Evolutionary conservation across 2,888 invertebrate species (phyloP), one percentile per base, ranked within the genome.

Genomic region (Drosophila cracens): DNA sequence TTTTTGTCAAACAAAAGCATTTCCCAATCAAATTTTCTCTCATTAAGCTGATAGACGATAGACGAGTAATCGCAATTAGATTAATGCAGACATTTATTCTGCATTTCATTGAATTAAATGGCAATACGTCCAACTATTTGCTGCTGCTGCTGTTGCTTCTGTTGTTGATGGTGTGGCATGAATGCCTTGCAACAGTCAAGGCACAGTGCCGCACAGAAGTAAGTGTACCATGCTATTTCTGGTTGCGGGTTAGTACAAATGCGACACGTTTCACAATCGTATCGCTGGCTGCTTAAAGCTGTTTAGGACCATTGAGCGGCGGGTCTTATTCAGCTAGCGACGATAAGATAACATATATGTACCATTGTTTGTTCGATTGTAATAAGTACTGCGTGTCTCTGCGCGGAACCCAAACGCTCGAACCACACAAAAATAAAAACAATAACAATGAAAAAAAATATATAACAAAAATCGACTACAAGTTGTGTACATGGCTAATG

Each of bases 241-340:
- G 16, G 21, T 25, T 16, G 4, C 46, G 46, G 46, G 46, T 46
- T 46, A 46, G 25, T 16, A 1, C 25, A 25, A 46, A 46, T 67
- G 78, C 75, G 84, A 83, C 82, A 72, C 68, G 82, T 82, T 82
- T 83, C 79, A 81, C 75, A 87, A 87, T 76, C 81, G 62, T 48
- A 67, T 33, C 66, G 67, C 52, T 27, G 29, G 29, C 48, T 48
- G 62, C 29, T 54, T 49, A 49, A 52, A 46, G 53, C 62, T 62
- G 60, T 43, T 60, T 56, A 68, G 53, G 5, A 61, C 31, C 68
- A 52, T 65, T 70, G 43, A 67, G 59, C 69, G 34, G 60, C 48
- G 64, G 65, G 67, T 70, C 81, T 71, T 78, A 62, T 46, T 46
- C 46, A 21, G 46, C 46, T 4, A 38, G n/a, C 29, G n/a, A 29